Evolutionary conservation across 2,113 vertebrate species (phyloP).

Genomic region (Anoplopoma fimbria): DNA sequence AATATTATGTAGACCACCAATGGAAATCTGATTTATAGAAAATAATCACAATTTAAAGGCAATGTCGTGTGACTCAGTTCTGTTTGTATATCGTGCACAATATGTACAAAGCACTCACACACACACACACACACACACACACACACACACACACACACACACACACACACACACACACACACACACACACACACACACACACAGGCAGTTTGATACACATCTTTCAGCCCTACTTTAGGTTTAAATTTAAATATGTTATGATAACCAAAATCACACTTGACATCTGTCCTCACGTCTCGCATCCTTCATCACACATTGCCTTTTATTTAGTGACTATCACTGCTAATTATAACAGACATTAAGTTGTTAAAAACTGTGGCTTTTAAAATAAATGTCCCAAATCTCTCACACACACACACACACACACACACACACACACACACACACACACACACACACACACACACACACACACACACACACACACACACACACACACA

Average conservation of each 20-base stretch:
- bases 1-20: not conserved
- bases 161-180: not conserved
- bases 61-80: not conserved
- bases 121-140: not conserved
- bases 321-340: not conserved
- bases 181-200: not conserved
- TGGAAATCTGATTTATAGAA: not conserved
- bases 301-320: not conserved
- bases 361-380: not conserved
- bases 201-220: not conserved
- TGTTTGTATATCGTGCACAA: not conserved
- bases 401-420: too few species aligned
- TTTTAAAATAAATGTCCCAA: slow-evolving; percentile 33
- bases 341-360: not conserved
- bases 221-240: not conserved
- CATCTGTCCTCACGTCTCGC: not conserved
- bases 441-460: not conserved
- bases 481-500: not conserved
- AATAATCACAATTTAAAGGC: not conserved
- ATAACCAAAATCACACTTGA: not conserved
- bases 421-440: not conserved
- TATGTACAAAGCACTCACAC: not conserved
- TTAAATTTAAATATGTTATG: not conserved
- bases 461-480: not conserved
- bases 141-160: too few species aligned